Evolutionary conservation across 2,888 invertebrate species (phyloP), one percentile per base, ranked within the genome.

Genomic region (Drosophila borealis): DNA sequence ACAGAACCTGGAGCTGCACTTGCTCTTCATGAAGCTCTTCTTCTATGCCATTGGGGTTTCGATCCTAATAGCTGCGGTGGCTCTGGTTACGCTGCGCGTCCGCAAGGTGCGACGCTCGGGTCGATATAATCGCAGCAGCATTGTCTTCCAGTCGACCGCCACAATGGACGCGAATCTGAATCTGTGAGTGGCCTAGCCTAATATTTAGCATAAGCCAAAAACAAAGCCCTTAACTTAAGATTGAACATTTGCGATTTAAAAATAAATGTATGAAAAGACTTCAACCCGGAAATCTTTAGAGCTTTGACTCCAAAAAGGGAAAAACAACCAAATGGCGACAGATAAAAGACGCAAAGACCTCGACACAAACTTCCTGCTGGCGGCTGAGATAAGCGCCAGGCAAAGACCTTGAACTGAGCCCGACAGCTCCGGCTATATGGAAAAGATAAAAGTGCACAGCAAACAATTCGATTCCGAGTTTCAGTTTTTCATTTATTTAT

Each of bases 81-180:
- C 83, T 0, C 21, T 88, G 13, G 56, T 71, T 2, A 39, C 61
- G 0, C 13, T 88, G 4, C 75, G 78, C 10, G 80, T 79, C 48
- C 80, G 79, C 53, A 90, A 89, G 41, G 61, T 66, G 13, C 75
- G 78, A 0, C 77, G 89, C 2, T 81, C 84, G 4, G 86, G 88
- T 2, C 87, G 78, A n/a, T 90, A 90, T 44, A 71, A 81, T 33
- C 89, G 88, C 48, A 88, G 89, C 39, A 91, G 91, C 68, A 92
- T 92, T 19, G 90, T 92, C 10, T 92, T 91, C 68, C 88, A 90
- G n/a, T 92, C 92, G 9, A 90, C 79, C 50, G 90, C 86, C 36
- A 92, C 91, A 4, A 86, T 92, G 70, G 90, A 91, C 46, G 88
- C 89, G 21, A 86, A 89, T 67, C 69, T 89, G 50, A 75, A 65